Base-by-base conservation (phyloP, 1,140 invertebrate genomes). In the Globodera ellingtonae region DNA sequence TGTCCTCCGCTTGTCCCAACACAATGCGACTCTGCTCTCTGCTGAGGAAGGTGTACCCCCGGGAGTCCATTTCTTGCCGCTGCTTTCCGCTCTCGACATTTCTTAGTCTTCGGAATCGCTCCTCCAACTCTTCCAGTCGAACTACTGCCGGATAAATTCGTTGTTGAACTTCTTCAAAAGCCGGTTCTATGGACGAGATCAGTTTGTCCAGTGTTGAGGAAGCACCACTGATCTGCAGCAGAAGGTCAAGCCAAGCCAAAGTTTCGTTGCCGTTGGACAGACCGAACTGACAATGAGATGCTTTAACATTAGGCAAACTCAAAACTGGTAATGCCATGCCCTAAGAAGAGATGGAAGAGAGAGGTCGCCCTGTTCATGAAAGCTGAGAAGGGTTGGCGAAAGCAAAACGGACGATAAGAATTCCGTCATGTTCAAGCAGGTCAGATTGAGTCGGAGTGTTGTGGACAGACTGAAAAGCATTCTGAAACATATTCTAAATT, bases 371-470 rank as follows among this genome's bases (percentile, higher is more conserved):
- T 82, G 70, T 3, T 82, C 73, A 10, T 82, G 81, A n/a, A 82
- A 82, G 4, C 82, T 84, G n/a, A 82, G 48, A 35, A 82, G 48
- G 7, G 79, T 77, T 18, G 81, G 81, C 8, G 81, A 82, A 59
- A 83, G 47, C 52, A 81, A 82, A 18, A 66, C 24, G 9, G 65
- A 50, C 59, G 44, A 35, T 47, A 18, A 24, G 10, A 47, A 8
- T n/a, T 13, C 44, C 24, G 46, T 21, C 18, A 5, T 13, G 71
- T 24, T 46, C 6, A 70, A 35, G 24, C 35, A 21, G 56, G 24
- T 62, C 56, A 18, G 4, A 62, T 62, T 62, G 15, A 18, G 56
- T 18, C 15, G 56, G 18, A 62, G 10, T n/a, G 46, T 18, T 46
- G 21, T 6, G 56, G 18, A 15, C 56, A 62, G 18, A 62, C 56